Evolutionary conservation across 2,888 invertebrate genomes (phyloP), one percentile per base, ranked within the genome.

Genomic region (Crioceris asparagi): DNA sequence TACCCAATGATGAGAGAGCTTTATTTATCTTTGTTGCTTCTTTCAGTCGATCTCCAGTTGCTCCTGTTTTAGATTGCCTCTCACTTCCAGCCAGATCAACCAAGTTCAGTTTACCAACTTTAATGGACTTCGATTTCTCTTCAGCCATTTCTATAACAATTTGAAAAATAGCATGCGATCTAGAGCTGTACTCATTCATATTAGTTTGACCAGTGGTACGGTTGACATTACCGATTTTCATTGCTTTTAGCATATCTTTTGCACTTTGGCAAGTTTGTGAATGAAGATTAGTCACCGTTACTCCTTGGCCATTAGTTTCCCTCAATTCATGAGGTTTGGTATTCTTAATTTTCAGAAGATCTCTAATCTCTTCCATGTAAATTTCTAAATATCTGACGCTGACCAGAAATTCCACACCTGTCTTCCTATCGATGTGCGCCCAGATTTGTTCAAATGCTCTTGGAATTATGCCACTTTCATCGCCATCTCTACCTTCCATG

Each of bases 41-140:
- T 51, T 91, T 87, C 41, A 94, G 71, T 32, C 96, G 73, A 51
- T 92, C 87, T 2, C 91, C 93, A 12, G 82, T 80, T n/a, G 97
- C 86, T 37, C 92, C 92, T 4, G 96, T 93, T 70, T 98, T 98
- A 39, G 85, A 80, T 66, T 97, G 96, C 29, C 96, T 74, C 68
- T 99, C 98, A 66, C 93, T 93, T 32, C 98, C 98, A 23, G 98
- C 98, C 59, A 98, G 72, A 72, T 98, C 98, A 29, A 98, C 93
- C 44, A 98, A 72, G 70, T 98, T 98, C 53, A 99, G 66, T 62
- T 94, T 91, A 29, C 98, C 98, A 32, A 94, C 92, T 52, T 91
- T 69, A 12, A 70, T 67, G 3, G 61, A 54, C 34, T 63, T 67
- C 3, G 70, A 74, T 35, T 77, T 79, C 25, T 75, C 73, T 56